Conservation (phyloP, 92 coral and sea anemone genomes). For the Heteractis magnifica region DNA sequence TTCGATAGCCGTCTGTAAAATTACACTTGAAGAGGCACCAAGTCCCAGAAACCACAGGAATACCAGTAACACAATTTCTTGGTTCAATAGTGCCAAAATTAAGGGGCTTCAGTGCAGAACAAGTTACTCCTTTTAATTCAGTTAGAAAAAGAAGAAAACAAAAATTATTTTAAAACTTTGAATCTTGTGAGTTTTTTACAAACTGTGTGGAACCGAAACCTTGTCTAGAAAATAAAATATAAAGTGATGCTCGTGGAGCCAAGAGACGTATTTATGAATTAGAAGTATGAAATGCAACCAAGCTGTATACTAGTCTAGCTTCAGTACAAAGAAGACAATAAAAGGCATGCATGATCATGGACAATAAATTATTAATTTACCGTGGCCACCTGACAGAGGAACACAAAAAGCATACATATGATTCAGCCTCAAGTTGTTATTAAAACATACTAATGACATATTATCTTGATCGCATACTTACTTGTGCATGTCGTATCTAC, state of each 20-base stretch:
- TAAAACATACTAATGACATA: not conserved
- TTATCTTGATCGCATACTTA: slow-evolving; percentile 12
- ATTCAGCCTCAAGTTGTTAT: too few species aligned
- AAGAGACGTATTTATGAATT: not conserved
- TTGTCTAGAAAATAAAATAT: not conserved
- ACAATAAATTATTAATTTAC: too few species aligned
- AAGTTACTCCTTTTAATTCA: slow-evolving; percentile 26
- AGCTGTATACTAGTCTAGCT: too few species aligned
- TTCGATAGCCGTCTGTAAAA: slow-evolving; percentile 28
- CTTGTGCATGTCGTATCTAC: slow-evolving; percentile 35
- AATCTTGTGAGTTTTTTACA: not conserved
- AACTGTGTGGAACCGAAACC: too few species aligned
- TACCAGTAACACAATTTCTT: slow-evolving; percentile 8
- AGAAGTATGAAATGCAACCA: too few species aligned
- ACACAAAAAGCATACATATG: too few species aligned
- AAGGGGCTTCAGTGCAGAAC: slow-evolving; percentile 23
- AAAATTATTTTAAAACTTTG: not conserved
- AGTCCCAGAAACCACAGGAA: slow-evolving; percentile 40
- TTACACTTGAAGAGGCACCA: slow-evolving; percentile 51
- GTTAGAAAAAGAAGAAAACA: not conserved
- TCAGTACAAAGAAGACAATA: too few species aligned
- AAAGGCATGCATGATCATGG: too few species aligned
- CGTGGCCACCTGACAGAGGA: too few species aligned
- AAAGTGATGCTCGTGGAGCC: not conserved
- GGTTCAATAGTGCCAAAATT: slow-evolving; percentile 36